phyloP scores from a whole-genome alignment of 64 coral and sea anemone genomes.

The Stichodactyla mertensii region DNA sequence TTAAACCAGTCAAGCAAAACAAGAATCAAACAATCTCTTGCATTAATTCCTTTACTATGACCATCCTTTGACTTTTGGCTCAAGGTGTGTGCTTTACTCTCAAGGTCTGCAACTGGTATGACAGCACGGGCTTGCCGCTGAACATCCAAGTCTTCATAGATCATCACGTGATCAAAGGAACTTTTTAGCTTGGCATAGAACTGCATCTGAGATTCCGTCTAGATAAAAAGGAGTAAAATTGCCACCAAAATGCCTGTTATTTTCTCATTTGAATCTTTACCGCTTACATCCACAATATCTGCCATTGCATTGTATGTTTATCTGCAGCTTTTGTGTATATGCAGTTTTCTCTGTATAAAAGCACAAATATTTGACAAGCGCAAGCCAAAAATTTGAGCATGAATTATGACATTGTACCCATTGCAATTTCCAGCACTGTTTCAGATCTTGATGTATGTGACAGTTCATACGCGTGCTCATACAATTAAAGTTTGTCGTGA shows the following conservation, averaged over 20 bases:
- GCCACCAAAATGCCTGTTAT: background rate
- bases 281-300: too few relatives aligned
- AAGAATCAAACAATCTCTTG: slow-evolving; percentile 68
- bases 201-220: slow-evolving; percentile 19
- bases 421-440: too few relatives aligned
- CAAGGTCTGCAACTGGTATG: slow-evolving; percentile 55
- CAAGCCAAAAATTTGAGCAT: too few relatives aligned
- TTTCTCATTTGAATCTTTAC: too few relatives aligned
- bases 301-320: too few relatives aligned
- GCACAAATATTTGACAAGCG: too few relatives aligned
- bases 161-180: slow-evolving; percentile 66
- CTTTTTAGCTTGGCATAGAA: slow-evolving; percentile 69
- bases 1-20: slow-evolving; percentile 77
- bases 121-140: slow-evolving; percentile 48
- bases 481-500: too few relatives aligned
- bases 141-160: slow-evolving; percentile 74
- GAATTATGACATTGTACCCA: too few relatives aligned
- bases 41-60: slow-evolving; percentile 43
- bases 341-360: too few relatives aligned
- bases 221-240: background rate
- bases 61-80: slow-evolving; percentile 54
- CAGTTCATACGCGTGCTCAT: too few relatives aligned
- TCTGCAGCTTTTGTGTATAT: too few relatives aligned
- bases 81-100: slow-evolving; percentile 54
- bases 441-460: too few relatives aligned